phyloP scores from a whole-genome alignment of 2,797 vertebrate genomes.

The Naso thynnoides region DNA sequence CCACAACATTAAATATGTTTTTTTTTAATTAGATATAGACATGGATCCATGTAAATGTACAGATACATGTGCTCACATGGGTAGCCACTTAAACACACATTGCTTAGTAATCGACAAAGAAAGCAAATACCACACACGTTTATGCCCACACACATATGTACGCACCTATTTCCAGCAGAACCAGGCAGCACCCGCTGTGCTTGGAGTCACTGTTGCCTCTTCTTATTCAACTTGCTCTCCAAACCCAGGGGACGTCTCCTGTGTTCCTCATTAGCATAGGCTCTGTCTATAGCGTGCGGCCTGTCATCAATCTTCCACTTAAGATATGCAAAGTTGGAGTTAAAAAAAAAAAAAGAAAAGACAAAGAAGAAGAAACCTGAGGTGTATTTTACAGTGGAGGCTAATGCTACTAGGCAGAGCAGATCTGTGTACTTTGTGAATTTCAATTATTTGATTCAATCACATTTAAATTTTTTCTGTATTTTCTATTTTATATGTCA shows the following conservation, averaged over 20 bases:
- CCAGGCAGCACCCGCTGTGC: conserved; percentile 29
- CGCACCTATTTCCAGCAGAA: conserved; percentile 18
- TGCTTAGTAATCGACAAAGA: conserved; percentile 4
- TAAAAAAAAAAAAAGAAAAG: background rate
- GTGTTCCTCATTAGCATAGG: conserved; percentile 76
- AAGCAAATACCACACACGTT: background rate
- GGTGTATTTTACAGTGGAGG: background rate
- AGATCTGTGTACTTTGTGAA: background rate
- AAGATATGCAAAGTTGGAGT: conserved; percentile 60
- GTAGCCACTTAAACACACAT: conserved; percentile 10
- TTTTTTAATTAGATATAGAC: conserved; percentile 13
- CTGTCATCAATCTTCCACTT: conserved; percentile 74
- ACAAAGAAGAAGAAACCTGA: conserved; percentile 1
- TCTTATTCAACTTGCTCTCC: conserved; percentile 47
- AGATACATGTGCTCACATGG: background rate
- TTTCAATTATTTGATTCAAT: background rate
- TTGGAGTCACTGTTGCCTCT: conserved; percentile 36
- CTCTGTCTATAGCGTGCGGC: conserved; percentile 59
- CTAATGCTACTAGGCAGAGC: background rate
- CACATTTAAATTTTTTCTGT: background rate
- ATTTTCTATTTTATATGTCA: background rate
- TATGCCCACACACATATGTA: conserved; percentile 1
- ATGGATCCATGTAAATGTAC: background rate
- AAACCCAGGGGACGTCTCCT: conserved; percentile 61
- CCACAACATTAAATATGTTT: background rate